A percentile compares a stretch with the other conserved stretches of the same genome.
Evolutionary conservation across 2,113 vertebrate species (phyloP).

Genomic region (Eudyptes chrysolophus): DNA sequence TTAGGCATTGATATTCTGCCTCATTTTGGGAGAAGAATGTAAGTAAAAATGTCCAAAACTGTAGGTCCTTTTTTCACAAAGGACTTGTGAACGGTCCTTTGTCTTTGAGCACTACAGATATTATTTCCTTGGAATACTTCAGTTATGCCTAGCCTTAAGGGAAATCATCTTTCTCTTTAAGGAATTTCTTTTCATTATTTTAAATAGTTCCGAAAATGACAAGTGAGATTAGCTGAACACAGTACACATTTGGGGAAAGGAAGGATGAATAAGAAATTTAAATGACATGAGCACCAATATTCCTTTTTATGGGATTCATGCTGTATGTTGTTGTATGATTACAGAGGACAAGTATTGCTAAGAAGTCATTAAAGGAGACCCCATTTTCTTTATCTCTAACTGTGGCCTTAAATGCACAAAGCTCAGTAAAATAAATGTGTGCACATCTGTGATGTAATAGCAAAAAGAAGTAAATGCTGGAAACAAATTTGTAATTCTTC

Average conservation of each 20-base stretch:
- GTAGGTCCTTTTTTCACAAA: background rate
- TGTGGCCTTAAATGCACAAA: background rate
- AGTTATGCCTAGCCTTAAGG: background rate
- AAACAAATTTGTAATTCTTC: background rate
- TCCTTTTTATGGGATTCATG: background rate
- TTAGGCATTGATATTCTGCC: background rate
- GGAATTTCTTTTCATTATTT: background rate
- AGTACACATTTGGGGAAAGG: background rate
- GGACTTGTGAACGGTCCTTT: background rate
- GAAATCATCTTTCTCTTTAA: background rate
- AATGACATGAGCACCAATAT: background rate
- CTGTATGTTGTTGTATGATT: background rate
- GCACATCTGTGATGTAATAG: background rate
- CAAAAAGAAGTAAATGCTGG: background rate
- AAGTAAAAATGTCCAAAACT: background rate
- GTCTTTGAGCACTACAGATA: background rate
- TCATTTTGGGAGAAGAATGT: background rate
- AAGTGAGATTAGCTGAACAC: background rate
- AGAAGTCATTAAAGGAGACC: background rate
- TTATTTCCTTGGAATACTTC: background rate
- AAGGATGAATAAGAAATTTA: background rate
- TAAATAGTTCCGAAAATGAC: background rate
- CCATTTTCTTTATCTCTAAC: background rate
- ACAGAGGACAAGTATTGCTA: background rate
- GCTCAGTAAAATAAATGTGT: background rate